Evolutionary conservation across 2,113 vertebrate species (phyloP), one percentile per base, ranked within the genome.

Genomic region (Reinhardtius hippoglossoides): DNA sequence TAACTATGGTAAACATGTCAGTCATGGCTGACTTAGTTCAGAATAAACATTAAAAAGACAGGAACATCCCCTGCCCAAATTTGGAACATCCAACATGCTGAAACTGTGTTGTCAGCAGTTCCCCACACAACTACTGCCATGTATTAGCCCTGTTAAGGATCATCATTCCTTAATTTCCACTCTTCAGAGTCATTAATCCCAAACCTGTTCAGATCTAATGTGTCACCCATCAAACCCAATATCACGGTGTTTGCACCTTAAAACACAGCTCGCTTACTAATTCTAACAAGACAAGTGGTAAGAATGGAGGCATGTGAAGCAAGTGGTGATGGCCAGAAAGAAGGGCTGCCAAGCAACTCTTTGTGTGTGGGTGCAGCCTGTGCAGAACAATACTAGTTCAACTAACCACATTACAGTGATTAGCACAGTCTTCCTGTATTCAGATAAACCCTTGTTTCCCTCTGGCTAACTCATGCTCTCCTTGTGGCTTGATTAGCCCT

Each of bases 331-430:
- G 5, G 48, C 61, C 61, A 71, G 62, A 52, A 67, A 2, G 20
- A 48, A 59, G 9, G 9, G 1, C 44, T 27, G 64, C 68, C 24
- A 61, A 55, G 35, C 21, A 64, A 65, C 67, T 71, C 61, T 76
- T 57, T 31, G 27, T 63, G 31, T 64, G 52, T 46, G 54, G 54
- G 8, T 55, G 44, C 42, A 52, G 48, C 40, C 20, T 64, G 50
- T 48, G 60, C 42, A 72, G 37, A 79, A 84, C 81, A 79, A 78
- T 74, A 58, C 27, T 27, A 37, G 21, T 48, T 66, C 76, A 35
- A 57, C 50, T 85, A 80, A 89, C 59, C 74, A 84, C 78, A 90
- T 87, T 81, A 81, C 18, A 68, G 80, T 62, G 84, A 74, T 84
- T 62, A 88, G 77, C 3, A 3, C 55, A 56, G 59, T 72, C 31